phyloP scores from a whole-genome alignment of 2,888 invertebrate genomes.

The Platypus cylindrus region DNA sequence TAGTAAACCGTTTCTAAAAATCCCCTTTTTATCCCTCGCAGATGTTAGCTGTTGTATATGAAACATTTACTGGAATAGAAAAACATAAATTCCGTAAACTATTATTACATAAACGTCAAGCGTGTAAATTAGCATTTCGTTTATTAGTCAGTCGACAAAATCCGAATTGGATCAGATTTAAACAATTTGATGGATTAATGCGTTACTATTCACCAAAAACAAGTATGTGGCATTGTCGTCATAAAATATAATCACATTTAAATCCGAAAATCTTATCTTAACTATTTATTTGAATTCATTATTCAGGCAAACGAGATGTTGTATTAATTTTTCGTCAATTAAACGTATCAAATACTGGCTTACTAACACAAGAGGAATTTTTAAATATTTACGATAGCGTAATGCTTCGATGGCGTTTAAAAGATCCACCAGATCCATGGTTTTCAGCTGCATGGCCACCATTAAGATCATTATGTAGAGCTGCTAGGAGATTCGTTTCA shows the following conservation, averaged over 20 bases:
- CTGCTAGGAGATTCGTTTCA: slow-evolving; percentile 47
- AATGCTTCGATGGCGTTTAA: slow-evolving; percentile 61
- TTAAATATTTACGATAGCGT: slow-evolving; percentile 57
- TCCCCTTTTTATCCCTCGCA: slow-evolving; percentile 34
- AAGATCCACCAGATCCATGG: slow-evolving; percentile 59
- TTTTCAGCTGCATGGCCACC: slow-evolving; percentile 50
- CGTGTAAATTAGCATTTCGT: slow-evolving; percentile 69
- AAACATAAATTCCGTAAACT: slow-evolving; percentile 75
- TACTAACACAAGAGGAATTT: slow-evolving; percentile 60
- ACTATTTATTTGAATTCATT: no score
- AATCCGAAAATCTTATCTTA: no score
- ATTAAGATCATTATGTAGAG: slow-evolving; percentile 47
- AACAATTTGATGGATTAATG: slow-evolving; percentile 72
- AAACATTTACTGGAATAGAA: slow-evolving; percentile 76
- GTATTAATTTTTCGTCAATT: slow-evolving; percentile 71
- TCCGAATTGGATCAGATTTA: slow-evolving; percentile 52
- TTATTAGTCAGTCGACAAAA: slow-evolving; percentile 66
- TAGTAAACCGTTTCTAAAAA: no score
- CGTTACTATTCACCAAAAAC: slow-evolving; percentile 63
- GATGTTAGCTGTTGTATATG: slow-evolving; percentile 85
- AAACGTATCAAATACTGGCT: slow-evolving; percentile 54
- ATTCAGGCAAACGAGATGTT: slow-evolving; percentile 53
- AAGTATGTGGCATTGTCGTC: no score
- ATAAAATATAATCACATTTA: no score
- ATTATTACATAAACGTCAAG: slow-evolving; percentile 66